Percentiles rank a stretch among this genome's conserved stretches.
phyloP scores from a whole-genome alignment of 2,888 invertebrate genomes.

The Orthosia gothica region DNA sequence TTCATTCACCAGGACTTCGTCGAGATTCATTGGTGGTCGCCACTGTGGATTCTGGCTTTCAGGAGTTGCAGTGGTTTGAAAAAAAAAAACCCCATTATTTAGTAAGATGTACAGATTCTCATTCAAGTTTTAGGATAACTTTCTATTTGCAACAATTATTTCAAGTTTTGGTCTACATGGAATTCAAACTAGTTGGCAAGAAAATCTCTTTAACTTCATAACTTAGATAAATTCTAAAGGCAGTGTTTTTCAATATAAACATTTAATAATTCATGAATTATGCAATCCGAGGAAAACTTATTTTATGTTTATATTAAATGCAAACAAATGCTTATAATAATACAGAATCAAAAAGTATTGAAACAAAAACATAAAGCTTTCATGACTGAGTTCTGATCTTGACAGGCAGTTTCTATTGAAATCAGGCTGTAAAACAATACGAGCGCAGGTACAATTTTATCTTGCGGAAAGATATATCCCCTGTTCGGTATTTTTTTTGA shows the following conservation, averaged over 20 bases:
- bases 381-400: neutral
- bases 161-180: neutral
- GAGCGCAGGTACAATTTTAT: no score
- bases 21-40: no score
- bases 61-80: no score
- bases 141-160: slow-evolving; percentile 5
- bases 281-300: neutral
- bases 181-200: neutral
- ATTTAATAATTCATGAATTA: neutral
- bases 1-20: no score
- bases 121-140: slow-evolving; percentile 5
- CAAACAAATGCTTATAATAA: neutral
- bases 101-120: neutral
- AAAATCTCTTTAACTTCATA: no score
- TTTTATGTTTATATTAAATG: neutral
- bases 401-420: neutral
- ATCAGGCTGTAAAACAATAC: neutral
- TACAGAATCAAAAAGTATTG: neutral
- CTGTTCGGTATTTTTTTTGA: neutral
- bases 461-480: neutral
- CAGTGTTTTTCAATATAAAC: neutral
- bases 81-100: neutral
- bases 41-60: no score
- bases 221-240: neutral
- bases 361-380: neutral